Conservation (phyloP, 2,113 vertebrate species). For the Burhinus oedicnemus region DNA sequence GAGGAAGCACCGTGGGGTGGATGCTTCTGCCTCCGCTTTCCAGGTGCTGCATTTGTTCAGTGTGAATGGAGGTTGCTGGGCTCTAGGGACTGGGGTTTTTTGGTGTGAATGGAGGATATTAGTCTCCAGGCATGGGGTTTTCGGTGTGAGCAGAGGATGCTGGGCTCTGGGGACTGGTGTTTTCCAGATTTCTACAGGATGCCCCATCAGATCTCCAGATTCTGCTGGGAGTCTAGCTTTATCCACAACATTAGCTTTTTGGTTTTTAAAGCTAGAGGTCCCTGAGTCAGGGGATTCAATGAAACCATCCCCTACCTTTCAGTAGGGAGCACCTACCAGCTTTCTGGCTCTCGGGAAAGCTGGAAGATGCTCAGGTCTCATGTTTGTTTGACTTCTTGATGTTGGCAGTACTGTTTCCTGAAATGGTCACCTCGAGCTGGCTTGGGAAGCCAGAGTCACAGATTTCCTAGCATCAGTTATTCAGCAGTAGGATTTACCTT, state of each 20-base stretch:
- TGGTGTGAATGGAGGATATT: neutral
- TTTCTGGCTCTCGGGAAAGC: neutral
- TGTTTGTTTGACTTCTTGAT: neutral
- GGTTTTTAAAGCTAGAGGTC: neutral
- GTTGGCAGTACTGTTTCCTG: neutral
- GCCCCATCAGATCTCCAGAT: neutral
- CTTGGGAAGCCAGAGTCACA: neutral
- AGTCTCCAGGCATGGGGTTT: neutral
- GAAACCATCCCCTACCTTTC: neutral
- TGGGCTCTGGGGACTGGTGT: neutral
- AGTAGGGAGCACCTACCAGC: neutral
- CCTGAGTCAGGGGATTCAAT: neutral
- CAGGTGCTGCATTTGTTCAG: neutral
- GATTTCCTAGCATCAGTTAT: neutral
- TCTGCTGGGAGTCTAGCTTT: neutral
- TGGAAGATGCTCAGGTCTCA: neutral
- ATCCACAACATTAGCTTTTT: neutral
- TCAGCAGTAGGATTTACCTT: neutral
- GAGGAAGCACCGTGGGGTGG: neutral
- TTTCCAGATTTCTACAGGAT: neutral
- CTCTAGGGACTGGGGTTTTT: neutral
- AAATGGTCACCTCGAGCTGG: rapidly evolving
- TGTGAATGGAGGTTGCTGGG: neutral
- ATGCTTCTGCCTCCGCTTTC: neutral
- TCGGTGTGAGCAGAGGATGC: neutral